Percentiles rank a stretch among this genome's conserved stretches.
Evolutionary conservation across 1,140 invertebrate genomes (phyloP).

Genomic region (Pogonus chalceus): DNA sequence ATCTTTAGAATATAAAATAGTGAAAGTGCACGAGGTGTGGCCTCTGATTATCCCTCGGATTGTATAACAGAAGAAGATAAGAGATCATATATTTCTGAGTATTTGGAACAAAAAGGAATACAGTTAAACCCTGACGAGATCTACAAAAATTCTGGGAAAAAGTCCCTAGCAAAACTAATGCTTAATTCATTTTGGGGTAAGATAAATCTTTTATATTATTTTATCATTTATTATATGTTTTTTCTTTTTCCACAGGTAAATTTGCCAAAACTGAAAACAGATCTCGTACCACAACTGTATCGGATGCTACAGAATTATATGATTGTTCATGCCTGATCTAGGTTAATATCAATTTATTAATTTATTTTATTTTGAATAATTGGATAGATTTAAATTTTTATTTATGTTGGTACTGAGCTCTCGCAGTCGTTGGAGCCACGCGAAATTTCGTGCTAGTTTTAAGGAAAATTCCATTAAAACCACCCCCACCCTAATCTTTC

Average conservation of each 20-base stretch:
- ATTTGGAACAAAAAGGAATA: slow-evolving; percentile 30
- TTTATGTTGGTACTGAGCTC: no score
- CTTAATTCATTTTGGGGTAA: slow-evolving; percentile 30
- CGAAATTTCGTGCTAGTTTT: no score
- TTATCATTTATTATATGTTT: background rate
- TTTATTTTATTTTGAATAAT: no score
- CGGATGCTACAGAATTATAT: background rate
- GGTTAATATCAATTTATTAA: no score
- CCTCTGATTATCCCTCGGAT: slow-evolving; percentile 23
- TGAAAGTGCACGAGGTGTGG: slow-evolving; percentile 34
- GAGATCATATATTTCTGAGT: slow-evolving; percentile 28
- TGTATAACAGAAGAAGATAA: slow-evolving; percentile 24
- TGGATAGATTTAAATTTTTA: no score
- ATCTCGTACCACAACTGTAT: background rate
- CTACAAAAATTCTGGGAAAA: slow-evolving; percentile 28
- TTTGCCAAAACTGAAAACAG: background rate
- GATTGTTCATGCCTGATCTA: no score
- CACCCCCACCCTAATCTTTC: no score
- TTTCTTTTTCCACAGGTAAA: slow-evolving; percentile 22
- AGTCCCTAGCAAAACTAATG: slow-evolving; percentile 27
- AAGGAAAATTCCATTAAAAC: no score
- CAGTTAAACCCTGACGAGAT: slow-evolving; percentile 28
- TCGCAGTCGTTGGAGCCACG: no score
- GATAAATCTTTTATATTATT: background rate
- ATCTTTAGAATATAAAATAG: slow-evolving; percentile 29